Evolutionary conservation across 2,888 invertebrate genomes (phyloP).

Genomic region (Tubulanus polymorphus): DNA sequence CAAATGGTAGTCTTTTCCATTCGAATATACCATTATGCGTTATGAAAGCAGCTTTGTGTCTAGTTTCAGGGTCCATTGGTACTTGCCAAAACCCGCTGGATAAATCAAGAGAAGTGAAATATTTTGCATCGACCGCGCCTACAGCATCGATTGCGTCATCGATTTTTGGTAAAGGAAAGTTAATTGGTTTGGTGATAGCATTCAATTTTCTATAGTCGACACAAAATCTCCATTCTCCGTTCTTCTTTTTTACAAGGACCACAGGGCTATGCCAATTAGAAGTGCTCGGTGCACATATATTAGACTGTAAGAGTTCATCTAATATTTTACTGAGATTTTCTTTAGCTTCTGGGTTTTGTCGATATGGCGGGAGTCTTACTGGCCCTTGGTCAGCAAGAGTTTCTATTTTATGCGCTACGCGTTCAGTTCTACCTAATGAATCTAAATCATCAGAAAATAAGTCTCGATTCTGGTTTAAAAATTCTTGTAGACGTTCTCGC

Average conservation of each 20-base stretch:
- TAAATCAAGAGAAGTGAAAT: conserved; percentile 19
- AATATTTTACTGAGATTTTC: no score
- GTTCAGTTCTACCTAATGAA: no score
- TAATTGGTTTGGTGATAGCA: conserved; percentile 15
- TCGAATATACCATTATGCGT: conserved; percentile 18
- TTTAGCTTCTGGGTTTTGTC: no score
- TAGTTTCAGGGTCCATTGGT: conserved; percentile 12
- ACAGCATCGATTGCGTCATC: conserved; percentile 18
- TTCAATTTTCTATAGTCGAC: conserved; percentile 20
- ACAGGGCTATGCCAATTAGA: conserved; percentile 19
- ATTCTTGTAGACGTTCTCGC: no score
- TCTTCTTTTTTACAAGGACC: conserved; percentile 18
- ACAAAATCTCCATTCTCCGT: conserved; percentile 19
- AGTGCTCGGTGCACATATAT: conserved; percentile 18
- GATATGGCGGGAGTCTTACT: no score
- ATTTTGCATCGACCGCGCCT: conserved; percentile 9
- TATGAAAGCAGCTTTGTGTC: conserved; percentile 21
- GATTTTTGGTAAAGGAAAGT: conserved; percentile 18
- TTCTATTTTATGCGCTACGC: no score
- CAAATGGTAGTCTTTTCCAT: conserved; percentile 23
- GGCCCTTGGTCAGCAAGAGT: no score
- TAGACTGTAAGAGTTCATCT: conserved; percentile 19
- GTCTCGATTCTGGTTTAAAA: no score
- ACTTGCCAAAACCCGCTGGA: conserved; percentile 18
- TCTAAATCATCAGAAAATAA: no score